These are phyloP conservation scores for Neoitamus cyanurus DNA, from an alignment of 2,888 invertebrate genomes.

Conservation along the genomic window DNA sequence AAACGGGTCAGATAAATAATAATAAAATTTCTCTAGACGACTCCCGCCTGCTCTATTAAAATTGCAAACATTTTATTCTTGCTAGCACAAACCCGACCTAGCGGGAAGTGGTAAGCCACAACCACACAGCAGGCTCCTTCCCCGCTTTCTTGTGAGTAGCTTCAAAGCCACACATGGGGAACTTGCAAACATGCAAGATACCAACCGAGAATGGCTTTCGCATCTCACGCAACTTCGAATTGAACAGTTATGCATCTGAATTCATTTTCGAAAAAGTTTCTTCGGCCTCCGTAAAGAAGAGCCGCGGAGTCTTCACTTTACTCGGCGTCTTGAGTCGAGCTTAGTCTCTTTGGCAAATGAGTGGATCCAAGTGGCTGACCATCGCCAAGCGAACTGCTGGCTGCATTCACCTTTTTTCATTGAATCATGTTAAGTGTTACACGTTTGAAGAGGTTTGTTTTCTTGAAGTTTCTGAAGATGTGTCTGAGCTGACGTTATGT, in stretches of 20 bases:
- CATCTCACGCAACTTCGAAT: not conserved
- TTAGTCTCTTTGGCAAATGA: slow-evolving; percentile 6
- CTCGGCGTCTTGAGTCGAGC: not conserved
- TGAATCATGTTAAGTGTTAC: slow-evolving; percentile 11
- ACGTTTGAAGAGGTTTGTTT: slow-evolving; percentile 11
- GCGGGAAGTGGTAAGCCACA: not conserved
- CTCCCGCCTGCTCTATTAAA: not conserved
- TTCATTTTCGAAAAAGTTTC: not conserved
- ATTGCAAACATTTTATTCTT: not conserved
- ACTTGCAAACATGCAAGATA: not conserved
- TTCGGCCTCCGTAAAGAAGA: not conserved
- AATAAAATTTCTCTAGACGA: not conserved
- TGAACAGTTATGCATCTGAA: not conserved
- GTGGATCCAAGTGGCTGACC: not conserved
- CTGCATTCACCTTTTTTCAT: not conserved
- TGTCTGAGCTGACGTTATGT: too few species aligned
- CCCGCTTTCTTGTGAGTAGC: not conserved
- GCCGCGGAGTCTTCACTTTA: not conserved
- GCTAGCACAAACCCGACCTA: not conserved
- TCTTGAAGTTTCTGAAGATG: not conserved
- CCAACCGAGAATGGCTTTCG: not conserved
- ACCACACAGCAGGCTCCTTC: not conserved
- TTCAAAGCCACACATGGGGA: not conserved
- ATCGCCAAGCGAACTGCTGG: not conserved
- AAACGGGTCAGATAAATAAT: not conserved